Conservation (phyloP, 53 echinoderm and acorn worm genomes). For the Temnopleurus reevesii region DNA sequence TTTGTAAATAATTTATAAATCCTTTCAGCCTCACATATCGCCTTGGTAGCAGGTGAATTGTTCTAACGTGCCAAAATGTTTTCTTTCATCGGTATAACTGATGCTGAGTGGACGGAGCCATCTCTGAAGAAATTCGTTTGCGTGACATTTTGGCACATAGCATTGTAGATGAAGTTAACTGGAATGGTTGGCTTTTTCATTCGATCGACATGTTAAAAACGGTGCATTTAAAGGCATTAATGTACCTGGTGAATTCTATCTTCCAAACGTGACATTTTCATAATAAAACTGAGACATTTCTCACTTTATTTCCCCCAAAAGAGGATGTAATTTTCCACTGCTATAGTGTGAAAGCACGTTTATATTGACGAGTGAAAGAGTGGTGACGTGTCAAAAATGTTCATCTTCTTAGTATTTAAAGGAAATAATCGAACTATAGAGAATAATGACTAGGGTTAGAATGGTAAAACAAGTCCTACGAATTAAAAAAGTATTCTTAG, state of each 20-base stretch:
- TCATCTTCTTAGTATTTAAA: no score
- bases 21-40: no score
- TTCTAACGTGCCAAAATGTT: no score
- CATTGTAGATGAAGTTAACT: neutral
- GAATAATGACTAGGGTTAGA: no score
- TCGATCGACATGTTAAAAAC: slow-evolving; percentile 30
- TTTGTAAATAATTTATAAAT: no score
- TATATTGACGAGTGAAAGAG: neutral
- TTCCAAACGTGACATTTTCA: slow-evolving; percentile 28
- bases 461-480: no score
- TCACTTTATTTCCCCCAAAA: neutral
- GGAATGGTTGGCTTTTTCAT: neutral
- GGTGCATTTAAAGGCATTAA: neutral
- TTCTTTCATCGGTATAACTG: no score
- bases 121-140: neutral
- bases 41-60: no score
- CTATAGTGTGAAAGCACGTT: neutral
- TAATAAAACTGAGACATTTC: slow-evolving; percentile 7
- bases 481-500: no score
- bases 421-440: no score
- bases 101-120: no score
- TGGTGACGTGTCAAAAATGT: neutral
- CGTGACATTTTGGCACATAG: neutral
- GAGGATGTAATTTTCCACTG: neutral
- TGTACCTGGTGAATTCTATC: slow-evolving; percentile 8